Conservation (phyloP, 2,113 vertebrate genomes). For the Drymodes brunneopygia region DNA sequence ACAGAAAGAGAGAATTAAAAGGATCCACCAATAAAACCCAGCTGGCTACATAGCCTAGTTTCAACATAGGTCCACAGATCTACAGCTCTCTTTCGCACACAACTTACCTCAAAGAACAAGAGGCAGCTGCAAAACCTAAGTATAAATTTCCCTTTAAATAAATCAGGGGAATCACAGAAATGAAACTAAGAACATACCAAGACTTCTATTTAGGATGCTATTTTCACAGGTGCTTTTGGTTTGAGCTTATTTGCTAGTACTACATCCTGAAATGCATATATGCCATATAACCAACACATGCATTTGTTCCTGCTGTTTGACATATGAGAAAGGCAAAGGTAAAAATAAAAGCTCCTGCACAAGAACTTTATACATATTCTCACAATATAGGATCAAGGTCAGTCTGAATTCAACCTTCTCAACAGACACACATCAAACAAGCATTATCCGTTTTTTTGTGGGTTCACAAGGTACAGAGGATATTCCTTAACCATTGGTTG, state of each 20-base stretch:
- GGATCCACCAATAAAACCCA: neutral
- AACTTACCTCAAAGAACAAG: neutral
- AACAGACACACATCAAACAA: accelerated
- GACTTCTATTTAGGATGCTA: neutral
- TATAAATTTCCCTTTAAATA: neutral
- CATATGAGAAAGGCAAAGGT: neutral
- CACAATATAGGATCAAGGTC: neutral
- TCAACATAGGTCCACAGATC: neutral
- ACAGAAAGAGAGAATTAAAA: neutral
- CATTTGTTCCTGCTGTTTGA: neutral
- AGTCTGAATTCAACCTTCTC: neutral
- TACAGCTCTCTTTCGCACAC: neutral
- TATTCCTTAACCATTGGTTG: neutral
- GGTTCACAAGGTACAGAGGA: neutral
- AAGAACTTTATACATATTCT: neutral
- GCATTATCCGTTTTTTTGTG: neutral
- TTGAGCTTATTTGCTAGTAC: neutral
- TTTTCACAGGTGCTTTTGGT: neutral
- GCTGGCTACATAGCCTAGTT: accelerated
- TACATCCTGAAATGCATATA: neutral
- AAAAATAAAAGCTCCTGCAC: neutral
- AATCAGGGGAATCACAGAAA: neutral
- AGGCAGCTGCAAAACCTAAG: neutral
- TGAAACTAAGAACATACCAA: neutral
- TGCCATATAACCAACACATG: neutral